Percentiles rank a stretch among this genome's conserved stretches.
phyloP scores from a whole-genome alignment of 2,797 vertebrate species.

The Nannoperca australis region DNA sequence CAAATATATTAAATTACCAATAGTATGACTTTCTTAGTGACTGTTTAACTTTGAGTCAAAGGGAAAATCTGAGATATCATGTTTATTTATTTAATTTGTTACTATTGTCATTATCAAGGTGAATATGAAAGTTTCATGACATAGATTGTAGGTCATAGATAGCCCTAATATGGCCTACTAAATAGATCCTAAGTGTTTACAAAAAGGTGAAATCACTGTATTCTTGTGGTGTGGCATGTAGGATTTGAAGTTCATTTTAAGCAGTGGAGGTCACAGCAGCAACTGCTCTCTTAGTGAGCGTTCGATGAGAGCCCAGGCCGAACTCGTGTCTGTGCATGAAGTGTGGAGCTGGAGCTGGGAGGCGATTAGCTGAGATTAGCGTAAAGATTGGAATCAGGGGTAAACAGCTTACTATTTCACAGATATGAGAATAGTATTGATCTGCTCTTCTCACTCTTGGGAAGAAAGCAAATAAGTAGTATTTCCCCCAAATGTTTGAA shows the following conservation, averaged over 20 bases:
- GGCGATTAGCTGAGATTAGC: not conserved
- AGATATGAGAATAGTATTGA: not conserved
- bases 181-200: not conserved
- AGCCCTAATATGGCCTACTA: not conserved
- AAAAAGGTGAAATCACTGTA: not conserved
- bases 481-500: not conserved
- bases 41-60: not conserved
- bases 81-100: too few species aligned
- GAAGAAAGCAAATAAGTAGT: not conserved
- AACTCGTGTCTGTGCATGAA: not conserved
- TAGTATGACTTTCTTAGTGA: too few species aligned
- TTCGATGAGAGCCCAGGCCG: not conserved
- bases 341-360: not conserved
- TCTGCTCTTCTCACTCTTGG: not conserved
- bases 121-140: not conserved
- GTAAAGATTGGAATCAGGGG: not conserved
- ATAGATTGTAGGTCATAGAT: not conserved
- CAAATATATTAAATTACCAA: not conserved
- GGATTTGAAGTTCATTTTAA: not conserved
- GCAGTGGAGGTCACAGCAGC: not conserved
- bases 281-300: not conserved
- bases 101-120: not conserved
- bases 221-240: not conserved
- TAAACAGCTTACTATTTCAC: not conserved
- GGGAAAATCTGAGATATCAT: not conserved